Conservation (phyloP, 2,888 invertebrate species). For the Sarcophaga variegata region DNA sequence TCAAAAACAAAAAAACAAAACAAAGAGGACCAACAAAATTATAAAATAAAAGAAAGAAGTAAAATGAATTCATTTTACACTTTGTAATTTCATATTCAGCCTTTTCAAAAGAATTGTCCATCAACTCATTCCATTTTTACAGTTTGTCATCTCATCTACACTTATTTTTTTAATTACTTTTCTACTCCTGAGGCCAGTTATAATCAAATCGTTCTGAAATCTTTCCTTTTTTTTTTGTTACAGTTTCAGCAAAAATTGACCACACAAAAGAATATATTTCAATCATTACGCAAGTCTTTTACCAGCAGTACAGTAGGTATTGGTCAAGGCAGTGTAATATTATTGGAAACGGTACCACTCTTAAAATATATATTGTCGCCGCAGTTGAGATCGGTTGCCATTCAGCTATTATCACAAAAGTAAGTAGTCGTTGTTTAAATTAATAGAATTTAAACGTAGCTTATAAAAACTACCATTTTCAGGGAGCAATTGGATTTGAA, state of each 20-base stretch:
- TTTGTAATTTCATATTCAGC: conserved; percentile 65
- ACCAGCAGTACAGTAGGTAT: conserved; percentile 79
- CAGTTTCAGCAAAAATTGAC: conserved; percentile 84
- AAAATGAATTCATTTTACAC: conserved; percentile 63
- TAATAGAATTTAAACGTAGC: neutral
- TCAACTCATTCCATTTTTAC: conserved; percentile 24
- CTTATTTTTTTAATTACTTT: conserved; percentile 36
- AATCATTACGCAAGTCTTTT: conserved; percentile 86
- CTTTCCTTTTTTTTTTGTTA: conserved; percentile 36
- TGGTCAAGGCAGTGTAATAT: conserved; percentile 82
- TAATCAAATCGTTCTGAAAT: conserved; percentile 62
- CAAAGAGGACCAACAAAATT: conserved; percentile 24
- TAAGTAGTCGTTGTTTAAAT: conserved; percentile 68
- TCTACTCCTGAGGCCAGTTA: conserved; percentile 29
- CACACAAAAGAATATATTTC: conserved; percentile 83
- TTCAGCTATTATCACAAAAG: conserved; percentile 80
- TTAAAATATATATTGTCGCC: conserved; percentile 89
- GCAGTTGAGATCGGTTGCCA: conserved; percentile 86
- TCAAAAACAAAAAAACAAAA: conserved; percentile 47
- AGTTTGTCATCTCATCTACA: conserved; percentile 9
- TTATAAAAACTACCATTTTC: conserved; percentile 38
- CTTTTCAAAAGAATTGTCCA: conserved; percentile 16
- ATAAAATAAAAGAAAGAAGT: conserved; percentile 11
- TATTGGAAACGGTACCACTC: conserved; percentile 88
- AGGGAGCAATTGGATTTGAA: conserved; percentile 84